phyloP scores from a whole-genome alignment of 64 coral and sea anemone species.

The Actinia equina region DNA sequence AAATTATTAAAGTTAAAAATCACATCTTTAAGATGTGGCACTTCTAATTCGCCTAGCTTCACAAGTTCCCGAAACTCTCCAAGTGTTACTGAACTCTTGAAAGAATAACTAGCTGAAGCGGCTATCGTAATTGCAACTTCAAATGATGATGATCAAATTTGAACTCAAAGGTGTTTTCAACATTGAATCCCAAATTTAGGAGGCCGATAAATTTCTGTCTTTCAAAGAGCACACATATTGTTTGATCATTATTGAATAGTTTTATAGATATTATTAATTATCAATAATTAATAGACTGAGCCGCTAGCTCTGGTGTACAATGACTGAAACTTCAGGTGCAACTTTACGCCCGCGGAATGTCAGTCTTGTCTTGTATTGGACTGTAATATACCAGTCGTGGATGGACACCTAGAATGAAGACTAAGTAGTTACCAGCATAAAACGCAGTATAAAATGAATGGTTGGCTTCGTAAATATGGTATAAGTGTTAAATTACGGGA shows the following conservation, averaged over 20 bases:
- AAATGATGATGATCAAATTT: not conserved
- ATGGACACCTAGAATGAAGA: not conserved
- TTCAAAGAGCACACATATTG: not conserved
- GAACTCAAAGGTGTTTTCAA: not conserved
- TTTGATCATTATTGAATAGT: not conserved
- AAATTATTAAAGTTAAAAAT: slow-evolving; percentile 7
- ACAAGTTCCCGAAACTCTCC: not conserved
- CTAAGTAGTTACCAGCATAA: not conserved
- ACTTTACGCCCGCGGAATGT: not conserved
- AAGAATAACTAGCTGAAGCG: not conserved
- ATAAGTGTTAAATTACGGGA: not conserved
- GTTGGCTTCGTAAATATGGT: not conserved
- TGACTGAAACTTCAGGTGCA: not conserved
- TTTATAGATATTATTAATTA: not conserved
- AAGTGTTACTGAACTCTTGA: not conserved
- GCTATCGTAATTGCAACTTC: not conserved
- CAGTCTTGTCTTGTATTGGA: not conserved
- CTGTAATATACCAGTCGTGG: not conserved
- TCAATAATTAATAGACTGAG: not conserved
- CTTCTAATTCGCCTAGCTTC: not conserved
- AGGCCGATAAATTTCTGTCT: not conserved
- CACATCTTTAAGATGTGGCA: not conserved
- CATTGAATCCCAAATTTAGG: not conserved
- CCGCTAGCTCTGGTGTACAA: not conserved
- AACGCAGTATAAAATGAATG: not conserved